A percentile compares a stretch with the other conserved stretches of the same genome.
Conservation (phyloP, 2,888 invertebrate genomes). For the Limnephilus marmoratus region DNA sequence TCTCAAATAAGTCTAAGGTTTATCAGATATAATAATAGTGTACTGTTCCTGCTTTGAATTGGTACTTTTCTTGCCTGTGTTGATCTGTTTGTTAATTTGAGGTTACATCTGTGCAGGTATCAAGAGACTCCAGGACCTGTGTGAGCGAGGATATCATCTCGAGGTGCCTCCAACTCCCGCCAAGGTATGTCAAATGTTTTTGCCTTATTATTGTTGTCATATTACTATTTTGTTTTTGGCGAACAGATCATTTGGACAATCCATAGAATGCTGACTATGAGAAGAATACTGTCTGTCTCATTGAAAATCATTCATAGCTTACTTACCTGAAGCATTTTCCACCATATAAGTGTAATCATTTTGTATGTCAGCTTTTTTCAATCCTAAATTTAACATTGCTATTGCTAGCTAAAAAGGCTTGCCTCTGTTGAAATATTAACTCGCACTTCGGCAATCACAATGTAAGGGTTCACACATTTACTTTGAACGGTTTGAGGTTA, state of each 20-base stretch:
- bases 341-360: neutral
- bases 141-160: constrained; percentile 84
- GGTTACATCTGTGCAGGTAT: constrained; percentile 74
- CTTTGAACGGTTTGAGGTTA: neutral
- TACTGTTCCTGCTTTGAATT: too few species aligned
- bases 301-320: neutral
- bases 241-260: neutral
- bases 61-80: neutral
- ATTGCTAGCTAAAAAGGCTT: neutral
- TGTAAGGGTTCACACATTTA: neutral
- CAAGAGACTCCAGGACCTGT: constrained; percentile 80
- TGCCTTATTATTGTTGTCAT: neutral
- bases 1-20: too few species aligned
- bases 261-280: neutral
- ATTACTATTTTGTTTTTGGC: neutral
- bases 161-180: constrained; percentile 82
- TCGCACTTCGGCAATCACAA: neutral
- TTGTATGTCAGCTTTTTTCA: neutral
- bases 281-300: neutral
- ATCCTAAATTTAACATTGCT: neutral
- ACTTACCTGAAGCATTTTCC: neutral
- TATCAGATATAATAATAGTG: too few species aligned
- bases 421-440: neutral
- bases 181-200: constrained; percentile 74
- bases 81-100: neutral